Conservation (phyloP, 2,888 invertebrate species). For the Octonoba sinensis region DNA sequence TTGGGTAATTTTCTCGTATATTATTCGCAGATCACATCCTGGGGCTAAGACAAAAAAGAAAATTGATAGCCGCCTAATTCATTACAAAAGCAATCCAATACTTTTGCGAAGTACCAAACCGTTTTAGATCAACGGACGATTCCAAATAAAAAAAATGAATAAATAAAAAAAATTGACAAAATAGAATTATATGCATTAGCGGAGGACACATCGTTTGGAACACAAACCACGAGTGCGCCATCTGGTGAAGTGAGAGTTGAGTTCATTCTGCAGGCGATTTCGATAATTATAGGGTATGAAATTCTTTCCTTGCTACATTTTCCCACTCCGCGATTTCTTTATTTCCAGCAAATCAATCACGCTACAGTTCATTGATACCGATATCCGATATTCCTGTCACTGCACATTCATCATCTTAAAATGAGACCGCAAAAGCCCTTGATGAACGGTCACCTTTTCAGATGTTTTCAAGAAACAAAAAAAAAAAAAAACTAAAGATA, state of each 20-base stretch:
- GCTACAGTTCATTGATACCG: conserved; percentile 48
- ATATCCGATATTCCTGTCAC: conserved; percentile 38
- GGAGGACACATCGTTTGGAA: conserved; percentile 5
- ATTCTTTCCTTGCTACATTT: neutral
- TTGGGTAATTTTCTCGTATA: neutral
- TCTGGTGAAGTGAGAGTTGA: conserved; percentile 23
- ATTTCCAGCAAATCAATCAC: conserved; percentile 36
- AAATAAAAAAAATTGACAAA: no score
- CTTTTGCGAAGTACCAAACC: no score
- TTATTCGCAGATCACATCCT: neutral
- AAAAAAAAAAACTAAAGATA: no score
- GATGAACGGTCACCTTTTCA: no score
- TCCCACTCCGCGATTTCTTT: no score
- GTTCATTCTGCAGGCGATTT: conserved; percentile 20
- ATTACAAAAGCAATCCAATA: neutral
- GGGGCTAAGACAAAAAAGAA: neutral
- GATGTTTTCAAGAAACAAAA: no score
- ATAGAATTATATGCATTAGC: no score
- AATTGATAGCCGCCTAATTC: conserved; percentile 18
- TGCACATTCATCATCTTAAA: conserved; percentile 46
- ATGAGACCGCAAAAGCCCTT: conserved; percentile 23
- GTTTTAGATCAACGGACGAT: no score
- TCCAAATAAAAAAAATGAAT: no score
- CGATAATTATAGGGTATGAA: conserved; percentile 33
- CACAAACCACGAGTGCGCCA: conserved; percentile 29